A percentile compares a stretch with the other conserved stretches of the same genome.
Evolutionary conservation across 92 coral and sea anemone genomes (phyloP).

Genomic region (Parazoanthus swiftii): DNA sequence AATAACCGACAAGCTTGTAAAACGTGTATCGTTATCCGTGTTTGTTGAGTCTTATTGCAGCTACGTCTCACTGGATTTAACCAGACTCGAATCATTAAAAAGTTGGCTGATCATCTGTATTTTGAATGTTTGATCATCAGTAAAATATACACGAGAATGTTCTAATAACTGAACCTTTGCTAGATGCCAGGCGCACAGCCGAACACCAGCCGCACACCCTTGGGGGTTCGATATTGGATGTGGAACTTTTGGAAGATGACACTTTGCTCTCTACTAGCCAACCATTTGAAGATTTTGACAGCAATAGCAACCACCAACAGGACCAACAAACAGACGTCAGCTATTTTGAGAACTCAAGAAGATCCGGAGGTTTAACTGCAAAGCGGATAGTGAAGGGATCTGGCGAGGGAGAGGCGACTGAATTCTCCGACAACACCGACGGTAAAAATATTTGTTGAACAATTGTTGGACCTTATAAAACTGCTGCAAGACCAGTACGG

Average conservation of each 20-base stretch:
- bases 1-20: too few species aligned
- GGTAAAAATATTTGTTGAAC: neutral
- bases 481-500: too few species aligned
- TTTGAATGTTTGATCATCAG: too few species aligned
- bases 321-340: neutral
- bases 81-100: too few species aligned
- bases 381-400: neutral
- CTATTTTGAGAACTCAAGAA: constrained; percentile 53
- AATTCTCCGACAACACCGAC: neutral
- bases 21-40: too few species aligned
- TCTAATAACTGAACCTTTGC: neutral
- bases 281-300: neutral
- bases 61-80: too few species aligned
- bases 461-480: too few species aligned
- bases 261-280: neutral
- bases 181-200: constrained; percentile 43
- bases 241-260: constrained; percentile 8
- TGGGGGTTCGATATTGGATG: constrained; percentile 17
- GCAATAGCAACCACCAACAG: neutral
- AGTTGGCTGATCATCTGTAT: too few species aligned
- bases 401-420: neutral
- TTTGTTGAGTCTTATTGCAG: too few species aligned
- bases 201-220: constrained; percentile 43
- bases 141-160: too few species aligned
- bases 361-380: constrained; percentile 48